Evolutionary conservation across 2,888 invertebrate species (phyloP).

Genomic region (Elegia similella): DNA sequence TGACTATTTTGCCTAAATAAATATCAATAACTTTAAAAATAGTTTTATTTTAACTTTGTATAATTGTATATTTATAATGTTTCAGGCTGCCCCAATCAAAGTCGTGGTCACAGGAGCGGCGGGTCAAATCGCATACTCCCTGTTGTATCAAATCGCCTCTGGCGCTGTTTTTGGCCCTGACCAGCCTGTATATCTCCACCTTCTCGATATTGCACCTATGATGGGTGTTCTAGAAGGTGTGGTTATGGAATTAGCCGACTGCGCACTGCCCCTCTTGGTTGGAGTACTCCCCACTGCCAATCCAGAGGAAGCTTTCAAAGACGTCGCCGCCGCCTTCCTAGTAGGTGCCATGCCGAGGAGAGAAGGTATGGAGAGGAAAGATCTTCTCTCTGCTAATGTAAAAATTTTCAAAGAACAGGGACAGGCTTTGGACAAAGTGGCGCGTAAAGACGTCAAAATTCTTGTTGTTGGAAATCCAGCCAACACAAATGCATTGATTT

Average conservation of each 20-base stretch:
- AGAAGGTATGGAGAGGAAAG: conserved; percentile 98
- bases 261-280: conserved; percentile 93
- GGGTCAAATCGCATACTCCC: conserved; percentile 98
- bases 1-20: no score
- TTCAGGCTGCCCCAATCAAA: conserved; percentile 91
- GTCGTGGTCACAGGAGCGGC: conserved; percentile 99
- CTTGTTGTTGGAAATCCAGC: conserved; percentile 99
- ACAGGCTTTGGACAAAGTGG: conserved; percentile 93
- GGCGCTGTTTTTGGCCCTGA: conserved; percentile 96
- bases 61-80: conserved; percentile 28
- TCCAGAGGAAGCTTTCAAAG: conserved; percentile 95
- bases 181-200: conserved; percentile 92
- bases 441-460: conserved; percentile 95
- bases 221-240: conserved; percentile 98
- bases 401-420: conserved; percentile 99
- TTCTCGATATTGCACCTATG: conserved; percentile 97
- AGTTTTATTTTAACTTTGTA: no score
- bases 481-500: conserved; percentile 98
- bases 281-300: conserved; percentile 94
- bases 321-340: conserved; percentile 97
- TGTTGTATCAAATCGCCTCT: conserved; percentile 96
- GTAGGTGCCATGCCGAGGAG: conserved; percentile 99
- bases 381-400: conserved; percentile 97
- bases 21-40: no score
- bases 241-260: conserved; percentile 98